Base-by-base conservation (phyloP, 2,797 vertebrate species). In the Scarus forsteni region DNA sequence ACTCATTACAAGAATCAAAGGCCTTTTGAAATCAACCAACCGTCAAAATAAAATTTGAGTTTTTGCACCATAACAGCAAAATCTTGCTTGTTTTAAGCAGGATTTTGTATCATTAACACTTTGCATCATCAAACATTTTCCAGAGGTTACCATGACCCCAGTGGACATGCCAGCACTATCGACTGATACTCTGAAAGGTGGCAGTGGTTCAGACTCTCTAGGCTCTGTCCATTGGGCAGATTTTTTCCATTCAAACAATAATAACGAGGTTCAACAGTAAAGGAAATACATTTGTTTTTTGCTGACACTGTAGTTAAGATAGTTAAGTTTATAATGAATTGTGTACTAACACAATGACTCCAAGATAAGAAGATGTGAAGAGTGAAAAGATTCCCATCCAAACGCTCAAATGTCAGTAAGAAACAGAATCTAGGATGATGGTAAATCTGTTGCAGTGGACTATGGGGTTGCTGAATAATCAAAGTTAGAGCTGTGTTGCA, bases 221-320 rank as follows among this genome's bases (percentile, higher is more conserved):
- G 50, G 19, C n/a, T n/a, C n/a, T n/a, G n/a, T 18, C 46, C n/a
- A 58, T 42, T 3, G 38, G 16, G 14, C 1, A 5, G 46, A 3
- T 15, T 50, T 50, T 10, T 53, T 45, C 45, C 76, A 60, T 42
- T 66, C 12, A 54, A 38, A 49, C 52, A 67, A 62, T 69, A 60
- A 48, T 7, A 1, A 12, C 55, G 14, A 0, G 0, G 74, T 65
- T 60, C 57, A 76, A 82, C 69, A 66, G 18, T 34, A 43, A 53
- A 61, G 61, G 75, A 63, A 69, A 72, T 50, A 66, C 40, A 50
- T 50, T 76, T 1, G 15, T 64, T 67, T n/a, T 48, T 40, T 46
- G 9, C 10, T 57, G 57, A 46, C 10, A 54, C 13, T 54, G 45
- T 2, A 8, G 11, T 13, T 18, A 2, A 2, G n/a, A n/a, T n/a